Conservation (phyloP, 2,888 invertebrate species). For the Drosophila robusta region DNA sequence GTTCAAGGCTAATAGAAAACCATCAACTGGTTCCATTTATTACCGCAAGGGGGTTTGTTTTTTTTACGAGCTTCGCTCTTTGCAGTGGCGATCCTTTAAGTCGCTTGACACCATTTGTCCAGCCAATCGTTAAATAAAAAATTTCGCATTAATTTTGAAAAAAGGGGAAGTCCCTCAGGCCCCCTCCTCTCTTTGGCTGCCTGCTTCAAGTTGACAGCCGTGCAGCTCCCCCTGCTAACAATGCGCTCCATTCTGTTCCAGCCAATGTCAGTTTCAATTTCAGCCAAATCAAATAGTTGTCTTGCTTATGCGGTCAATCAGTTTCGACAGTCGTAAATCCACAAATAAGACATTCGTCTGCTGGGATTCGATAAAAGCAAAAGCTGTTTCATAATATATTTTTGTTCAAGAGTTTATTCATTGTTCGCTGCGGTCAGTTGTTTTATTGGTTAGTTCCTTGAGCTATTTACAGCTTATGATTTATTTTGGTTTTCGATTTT, state of each 20-base stretch:
- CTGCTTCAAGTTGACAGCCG: slow-evolving; percentile 25
- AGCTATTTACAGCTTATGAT: background rate
- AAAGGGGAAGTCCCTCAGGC: background rate
- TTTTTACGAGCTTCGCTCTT: slow-evolving; percentile 25
- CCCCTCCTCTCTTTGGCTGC: background rate
- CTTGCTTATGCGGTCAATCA: slow-evolving; percentile 38
- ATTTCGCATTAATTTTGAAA: slow-evolving; percentile 29
- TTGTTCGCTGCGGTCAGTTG: slow-evolving; percentile 1
- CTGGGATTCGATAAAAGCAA: slow-evolving; percentile 9
- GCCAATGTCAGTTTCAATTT: slow-evolving; percentile 49
- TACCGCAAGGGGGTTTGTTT: slow-evolving; percentile 1
- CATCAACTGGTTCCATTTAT: slow-evolving; percentile 43
- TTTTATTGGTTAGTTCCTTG: background rate
- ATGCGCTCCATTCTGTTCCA: background rate
- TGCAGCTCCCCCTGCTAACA: background rate
- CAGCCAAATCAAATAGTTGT: slow-evolving; percentile 40
- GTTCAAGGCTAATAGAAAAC: slow-evolving; percentile 60
- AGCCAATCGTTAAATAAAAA: slow-evolving; percentile 31
- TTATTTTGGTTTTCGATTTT: background rate
- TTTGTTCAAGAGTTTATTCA: background rate
- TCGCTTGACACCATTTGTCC: slow-evolving; percentile 52
- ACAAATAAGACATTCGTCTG: slow-evolving; percentile 23
- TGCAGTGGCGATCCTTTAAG: slow-evolving; percentile 6
- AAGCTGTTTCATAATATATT: background rate
- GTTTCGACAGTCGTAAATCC: slow-evolving; percentile 43